Percentiles rank a stretch among this genome's conserved stretches.
Conservation (phyloP, 2,888 invertebrate genomes). For the Ceriagrion tenellum region DNA sequence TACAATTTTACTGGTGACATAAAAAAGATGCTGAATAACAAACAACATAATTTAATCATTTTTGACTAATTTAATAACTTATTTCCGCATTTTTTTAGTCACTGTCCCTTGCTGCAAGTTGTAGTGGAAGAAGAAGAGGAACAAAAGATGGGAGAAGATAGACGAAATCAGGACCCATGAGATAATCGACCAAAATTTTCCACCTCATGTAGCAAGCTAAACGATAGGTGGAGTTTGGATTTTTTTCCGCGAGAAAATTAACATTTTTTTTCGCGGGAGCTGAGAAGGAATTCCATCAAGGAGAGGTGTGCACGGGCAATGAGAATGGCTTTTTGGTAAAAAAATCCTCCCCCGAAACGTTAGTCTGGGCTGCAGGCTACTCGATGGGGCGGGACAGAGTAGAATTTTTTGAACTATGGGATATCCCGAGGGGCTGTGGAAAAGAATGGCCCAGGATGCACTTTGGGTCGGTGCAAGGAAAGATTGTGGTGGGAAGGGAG, state of each 20-base stretch:
- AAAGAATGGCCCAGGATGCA: not conserved
- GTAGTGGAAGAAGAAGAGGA: not conserved
- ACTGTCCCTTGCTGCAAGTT: not conserved
- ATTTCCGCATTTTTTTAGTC: too few relatives aligned
- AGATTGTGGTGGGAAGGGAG: not conserved
- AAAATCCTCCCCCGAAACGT: not conserved
- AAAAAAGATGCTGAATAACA: too few relatives aligned
- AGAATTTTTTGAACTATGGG: not conserved
- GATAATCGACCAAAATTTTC: not conserved
- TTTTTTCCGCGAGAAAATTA: not conserved
- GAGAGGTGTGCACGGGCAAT: not conserved
- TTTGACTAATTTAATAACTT: too few relatives aligned
- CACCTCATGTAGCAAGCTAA: not conserved
- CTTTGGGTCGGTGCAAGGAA: not conserved
- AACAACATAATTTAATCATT: too few relatives aligned
- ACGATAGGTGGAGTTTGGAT: not conserved
- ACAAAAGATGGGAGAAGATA: not conserved
- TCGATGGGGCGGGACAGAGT: not conserved
- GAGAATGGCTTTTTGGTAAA: not conserved
- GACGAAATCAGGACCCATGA: not conserved
- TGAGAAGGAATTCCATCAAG: too few relatives aligned
- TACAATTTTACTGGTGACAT: too few relatives aligned
- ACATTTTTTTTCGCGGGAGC: not conserved
- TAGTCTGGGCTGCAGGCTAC: not conserved
- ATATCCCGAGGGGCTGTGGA: not conserved